These are phyloP conservation scores for Volucella inanis DNA, from an alignment of 2,888 invertebrate genomes.

Conservation along the genomic window DNA sequence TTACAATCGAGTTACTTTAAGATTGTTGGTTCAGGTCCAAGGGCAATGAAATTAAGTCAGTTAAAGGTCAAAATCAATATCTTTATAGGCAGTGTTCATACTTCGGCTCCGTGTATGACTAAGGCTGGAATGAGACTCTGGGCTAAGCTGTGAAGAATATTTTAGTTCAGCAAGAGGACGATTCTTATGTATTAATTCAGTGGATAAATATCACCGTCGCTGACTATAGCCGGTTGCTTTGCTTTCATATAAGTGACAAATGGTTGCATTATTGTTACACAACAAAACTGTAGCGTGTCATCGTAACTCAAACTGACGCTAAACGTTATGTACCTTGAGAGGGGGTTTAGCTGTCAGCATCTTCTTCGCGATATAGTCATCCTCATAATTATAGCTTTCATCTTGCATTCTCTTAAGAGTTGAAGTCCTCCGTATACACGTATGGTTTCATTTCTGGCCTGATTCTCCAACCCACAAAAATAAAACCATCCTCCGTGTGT, in stretches of 20 bases:
- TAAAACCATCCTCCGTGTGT: conserved; percentile 59
- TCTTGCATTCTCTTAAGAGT: conserved; percentile 59
- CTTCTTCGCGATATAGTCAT: conserved; percentile 16
- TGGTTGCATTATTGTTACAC: conserved; percentile 31
- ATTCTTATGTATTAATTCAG: no score
- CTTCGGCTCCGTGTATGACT: no score
- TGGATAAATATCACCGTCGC: conserved; percentile 6
- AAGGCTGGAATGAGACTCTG: no score
- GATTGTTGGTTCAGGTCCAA: no score
- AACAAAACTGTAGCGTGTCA: conserved; percentile 39
- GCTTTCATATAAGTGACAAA: conserved; percentile 54
- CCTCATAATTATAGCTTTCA: conserved; percentile 69
- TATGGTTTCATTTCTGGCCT: conserved; percentile 26
- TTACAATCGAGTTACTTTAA: no score
- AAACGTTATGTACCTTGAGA: conserved; percentile 73
- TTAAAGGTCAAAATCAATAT: no score
- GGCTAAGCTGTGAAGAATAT: no score
- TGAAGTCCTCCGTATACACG: conserved; percentile 13
- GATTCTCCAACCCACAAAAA: conserved; percentile 27
- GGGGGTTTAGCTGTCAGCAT: conserved; percentile 68
- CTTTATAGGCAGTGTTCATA: no score
- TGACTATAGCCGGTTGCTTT: conserved; percentile 28
- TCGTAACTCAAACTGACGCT: conserved; percentile 74
- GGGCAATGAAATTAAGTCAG: no score
- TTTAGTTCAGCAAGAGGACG: background rate